Conservation (phyloP, 1,140 invertebrate genomes). For the Grapholita molesta region DNA sequence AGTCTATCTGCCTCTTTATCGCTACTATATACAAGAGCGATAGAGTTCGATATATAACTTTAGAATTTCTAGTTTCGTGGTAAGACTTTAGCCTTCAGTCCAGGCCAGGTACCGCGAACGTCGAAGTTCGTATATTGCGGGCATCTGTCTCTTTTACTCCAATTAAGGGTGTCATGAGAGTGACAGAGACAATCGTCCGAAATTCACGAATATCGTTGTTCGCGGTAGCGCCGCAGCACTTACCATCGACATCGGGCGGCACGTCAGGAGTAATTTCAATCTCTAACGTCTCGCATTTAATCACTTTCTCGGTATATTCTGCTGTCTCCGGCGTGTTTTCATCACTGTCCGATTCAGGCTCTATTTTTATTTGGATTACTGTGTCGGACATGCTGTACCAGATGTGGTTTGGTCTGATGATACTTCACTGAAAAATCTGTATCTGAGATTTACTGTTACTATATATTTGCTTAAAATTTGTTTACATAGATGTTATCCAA, state of each 20-base stretch:
- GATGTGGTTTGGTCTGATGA: neutral
- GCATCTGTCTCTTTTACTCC: too few species aligned
- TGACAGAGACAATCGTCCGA: too few species aligned
- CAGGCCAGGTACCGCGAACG: too few species aligned
- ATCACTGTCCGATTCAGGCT: neutral
- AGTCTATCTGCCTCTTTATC: too few species aligned
- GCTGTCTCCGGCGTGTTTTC: neutral
- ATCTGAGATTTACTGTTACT: too few species aligned
- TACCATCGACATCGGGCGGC: neutral
- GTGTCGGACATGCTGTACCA: neutral
- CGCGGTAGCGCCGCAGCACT: neutral
- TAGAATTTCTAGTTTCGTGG: too few species aligned
- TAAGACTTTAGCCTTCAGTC: too few species aligned
- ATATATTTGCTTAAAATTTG: neutral
- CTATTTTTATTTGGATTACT: neutral
- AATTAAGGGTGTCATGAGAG: too few species aligned
- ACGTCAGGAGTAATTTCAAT: neutral
- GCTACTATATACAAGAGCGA: too few species aligned
- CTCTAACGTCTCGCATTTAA: neutral
- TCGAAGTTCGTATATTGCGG: too few species aligned
- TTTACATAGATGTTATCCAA: neutral
- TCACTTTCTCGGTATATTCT: neutral
- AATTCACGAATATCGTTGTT: too few species aligned
- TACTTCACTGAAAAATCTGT: neutral
- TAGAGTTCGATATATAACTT: too few species aligned